phyloP scores from a whole-genome alignment of 2,113 vertebrate species.

The Lycaon pictus region DNA sequence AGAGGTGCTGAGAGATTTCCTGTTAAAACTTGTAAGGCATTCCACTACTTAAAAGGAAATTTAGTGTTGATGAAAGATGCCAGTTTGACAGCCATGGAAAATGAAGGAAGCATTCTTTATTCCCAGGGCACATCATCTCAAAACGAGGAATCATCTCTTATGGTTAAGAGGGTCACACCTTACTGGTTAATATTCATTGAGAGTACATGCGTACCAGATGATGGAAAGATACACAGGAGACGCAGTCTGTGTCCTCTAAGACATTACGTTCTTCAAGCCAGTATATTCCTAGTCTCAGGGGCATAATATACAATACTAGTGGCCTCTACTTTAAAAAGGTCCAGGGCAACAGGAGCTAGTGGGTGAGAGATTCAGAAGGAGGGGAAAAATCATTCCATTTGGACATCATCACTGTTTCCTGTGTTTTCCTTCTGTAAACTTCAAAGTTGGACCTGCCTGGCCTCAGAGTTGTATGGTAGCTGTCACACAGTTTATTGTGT shows the following conservation, averaged over 20 bases:
- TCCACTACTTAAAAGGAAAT: slow-evolving; percentile 75
- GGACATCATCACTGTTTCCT: background rate
- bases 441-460: background rate
- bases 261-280: slow-evolving; percentile 63
- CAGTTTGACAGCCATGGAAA: slow-evolving; percentile 76
- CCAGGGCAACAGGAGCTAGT: background rate
- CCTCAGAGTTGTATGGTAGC: background rate
- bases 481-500: background rate
- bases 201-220: slow-evolving; percentile 1
- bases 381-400: background rate
- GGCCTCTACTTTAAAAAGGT: slow-evolving; percentile 51
- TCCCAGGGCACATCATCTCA: slow-evolving; percentile 61
- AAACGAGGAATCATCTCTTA: slow-evolving; percentile 71
- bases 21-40: slow-evolving; percentile 72
- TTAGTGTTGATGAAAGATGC: slow-evolving; percentile 73
- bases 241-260: slow-evolving; percentile 54
- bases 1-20: slow-evolving; percentile 73
- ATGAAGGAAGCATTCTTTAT: slow-evolving; percentile 74
- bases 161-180: slow-evolving; percentile 66
- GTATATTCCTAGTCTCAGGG: background rate
- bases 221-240: slow-evolving; percentile 58
- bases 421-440: background rate
- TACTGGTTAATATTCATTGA: slow-evolving; percentile 77
- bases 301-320: slow-evolving; percentile 34
- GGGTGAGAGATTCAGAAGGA: slow-evolving; percentile 26